Base-by-base conservation (phyloP, 2,888 invertebrate species). In the Ctenicera cuprea region DNA sequence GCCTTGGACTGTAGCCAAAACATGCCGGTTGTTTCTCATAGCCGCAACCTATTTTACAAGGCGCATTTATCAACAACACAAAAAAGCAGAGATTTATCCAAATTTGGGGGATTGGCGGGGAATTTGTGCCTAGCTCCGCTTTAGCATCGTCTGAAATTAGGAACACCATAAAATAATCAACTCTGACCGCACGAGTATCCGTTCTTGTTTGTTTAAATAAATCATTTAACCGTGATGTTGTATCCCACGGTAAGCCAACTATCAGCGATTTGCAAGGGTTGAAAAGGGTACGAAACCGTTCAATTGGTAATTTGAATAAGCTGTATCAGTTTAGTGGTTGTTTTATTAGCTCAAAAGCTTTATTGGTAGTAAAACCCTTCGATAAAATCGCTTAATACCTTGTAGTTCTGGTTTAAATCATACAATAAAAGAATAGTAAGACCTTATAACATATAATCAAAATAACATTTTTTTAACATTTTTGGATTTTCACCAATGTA, bases 1-100 rank as follows among this genome's bases (percentile, higher is more conserved):
- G 61, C 48, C 48, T 59, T 67, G 67, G 67, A 59, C 38, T 48
- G 45, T n/a, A 41, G 50, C 69, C 69, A 61, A 69, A 61, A 43
- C 66, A 67, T 37, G 59, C 59, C 57, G 67, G 43, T 45, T 54
- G 67, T 67, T 54, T 14, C 59, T 45, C 67, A 57, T 59, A 41
- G 41, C 66, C 66, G 20, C 57, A 45, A 61, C 57, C 67, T 45
- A 68, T 68, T 59, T 41, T 59, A 41, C 59, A 54, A 54, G 54
- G n/a, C 59, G 38, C 59, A 59, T 59, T 59, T 41, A 59, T 59
- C 59, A 59, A 30, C 30, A 30, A 20, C 38, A 18, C 59, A 30
- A 37, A 57, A 59, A 59, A 59, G 12, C 18, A 59, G 38, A 57
- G 33, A 37, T 59, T 59, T 59, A 33, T 9, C 59, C 38, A 38